Evolutionary conservation across 2,797 vertebrate genomes (phyloP), one percentile per base, ranked within the genome.

Genomic region (Botia almorhae): DNA sequence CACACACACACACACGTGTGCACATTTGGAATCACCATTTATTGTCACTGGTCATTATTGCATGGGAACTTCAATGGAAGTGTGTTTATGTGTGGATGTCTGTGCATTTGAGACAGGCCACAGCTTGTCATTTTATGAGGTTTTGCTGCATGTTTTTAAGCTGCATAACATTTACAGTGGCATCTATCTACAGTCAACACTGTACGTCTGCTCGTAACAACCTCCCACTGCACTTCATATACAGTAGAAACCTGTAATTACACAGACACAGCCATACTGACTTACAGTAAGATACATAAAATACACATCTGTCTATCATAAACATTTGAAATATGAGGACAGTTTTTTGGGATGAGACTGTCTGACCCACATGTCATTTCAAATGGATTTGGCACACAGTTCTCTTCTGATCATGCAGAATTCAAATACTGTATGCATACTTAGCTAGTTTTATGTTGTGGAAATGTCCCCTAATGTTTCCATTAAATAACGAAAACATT

Each of bases 141-240:
- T 75, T 78, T 78, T 2, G 33, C 13, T 43, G 33, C 33, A 33
- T 33, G 33, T 33, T 33, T 33, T 33, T 33, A 33, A 33, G 33
- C 33, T 33, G 29, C 16, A 55, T 12, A 69, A 69, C 71, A 51
- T 53, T 26, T 53, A 56, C 4, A 33, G 33, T 33, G 33, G 3
- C 4, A 5, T 33, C 33, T 33, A 33, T 33, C 33, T 33, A 33
- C 17, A 56, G 29, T 77, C 48, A 48, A 46, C 36, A 78, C 78
- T 72, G 77, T 82, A 29, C 77, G 84, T 68, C 53, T 84, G 69
- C 70, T 75, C 13, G 12, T 74, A 77, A 76, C 56, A 36, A 11
- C 13, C 51, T 26, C 58, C 36, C 23, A 33, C 33, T 33, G 33
- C 4, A 33, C 33, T 1, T 5, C 33, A 67, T 55, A 48, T 16